Percentiles rank a stretch among this genome's conserved stretches.
phyloP scores from a whole-genome alignment of 2,888 invertebrate genomes.

The Stenoptilia bipunctidactyla region DNA sequence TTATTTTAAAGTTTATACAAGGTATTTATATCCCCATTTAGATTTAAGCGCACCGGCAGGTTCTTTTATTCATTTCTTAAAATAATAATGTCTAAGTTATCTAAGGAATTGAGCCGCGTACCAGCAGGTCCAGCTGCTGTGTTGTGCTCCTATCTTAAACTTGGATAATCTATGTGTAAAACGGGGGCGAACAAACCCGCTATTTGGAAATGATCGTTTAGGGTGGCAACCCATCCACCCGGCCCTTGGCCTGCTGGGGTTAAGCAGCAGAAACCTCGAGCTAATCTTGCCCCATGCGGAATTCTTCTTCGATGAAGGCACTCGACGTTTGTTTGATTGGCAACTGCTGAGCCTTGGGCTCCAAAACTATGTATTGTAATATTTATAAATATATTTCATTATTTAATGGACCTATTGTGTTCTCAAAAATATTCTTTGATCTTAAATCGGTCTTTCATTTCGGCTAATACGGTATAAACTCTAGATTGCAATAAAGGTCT shows the following conservation, averaged over 20 bases:
- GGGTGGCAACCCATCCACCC: constrained; percentile 3
- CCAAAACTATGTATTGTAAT: constrained; percentile 5
- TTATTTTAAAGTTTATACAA: no score
- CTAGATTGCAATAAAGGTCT: neutral
- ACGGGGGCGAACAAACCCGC: constrained; percentile 1
- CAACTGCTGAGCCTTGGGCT: constrained; percentile 2
- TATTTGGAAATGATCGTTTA: constrained; percentile 1
- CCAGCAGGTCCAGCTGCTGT: neutral
- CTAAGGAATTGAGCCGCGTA: neutral
- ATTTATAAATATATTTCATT: constrained; percentile 5
- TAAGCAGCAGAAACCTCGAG: neutral
- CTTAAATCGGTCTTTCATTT: constrained; percentile 6
- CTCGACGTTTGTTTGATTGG: neutral
- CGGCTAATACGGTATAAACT: constrained; percentile 5
- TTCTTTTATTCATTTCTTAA: neutral
- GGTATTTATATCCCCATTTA: no score
- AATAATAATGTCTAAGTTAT: neutral
- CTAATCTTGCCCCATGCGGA: no score
- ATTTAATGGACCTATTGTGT: constrained; percentile 3
- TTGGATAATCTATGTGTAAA: constrained; percentile 3
- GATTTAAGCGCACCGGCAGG: no score
- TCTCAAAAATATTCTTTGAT: constrained; percentile 2
- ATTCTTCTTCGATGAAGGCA: neutral
- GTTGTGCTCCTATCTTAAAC: neutral
- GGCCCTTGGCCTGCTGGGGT: constrained; percentile 1